phyloP scores from a whole-genome alignment of 92 coral and sea anemone species.

The Bergia puertoricense region DNA sequence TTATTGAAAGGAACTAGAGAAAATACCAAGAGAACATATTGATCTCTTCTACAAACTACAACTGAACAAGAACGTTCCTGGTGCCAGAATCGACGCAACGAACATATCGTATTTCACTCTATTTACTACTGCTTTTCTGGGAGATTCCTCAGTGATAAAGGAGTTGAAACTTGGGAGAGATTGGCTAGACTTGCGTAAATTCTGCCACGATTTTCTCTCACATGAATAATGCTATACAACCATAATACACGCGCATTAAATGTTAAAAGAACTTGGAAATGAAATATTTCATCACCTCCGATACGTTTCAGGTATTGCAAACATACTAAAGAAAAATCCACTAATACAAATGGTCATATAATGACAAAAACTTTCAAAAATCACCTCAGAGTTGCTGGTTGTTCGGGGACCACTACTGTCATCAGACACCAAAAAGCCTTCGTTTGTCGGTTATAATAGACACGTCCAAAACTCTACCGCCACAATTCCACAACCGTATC shows the following conservation, averaged over 20 bases:
- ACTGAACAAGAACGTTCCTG: background rate
- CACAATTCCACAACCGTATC: slow-evolving; percentile 31
- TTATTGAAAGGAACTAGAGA: slow-evolving; percentile 21
- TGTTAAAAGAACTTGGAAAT: slow-evolving; percentile 25
- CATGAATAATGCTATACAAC: slow-evolving; percentile 7
- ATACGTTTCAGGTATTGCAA: slow-evolving; percentile 23
- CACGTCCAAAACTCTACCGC: slow-evolving; percentile 34
- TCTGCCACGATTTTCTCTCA: background rate
- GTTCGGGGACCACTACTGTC: slow-evolving; percentile 28
- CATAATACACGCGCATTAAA: slow-evolving; percentile 36
- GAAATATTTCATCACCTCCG: slow-evolving; percentile 24
- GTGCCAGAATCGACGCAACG: slow-evolving; percentile 11
- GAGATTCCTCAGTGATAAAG: background rate
- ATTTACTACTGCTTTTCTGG: slow-evolving; percentile 6
- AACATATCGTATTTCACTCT: slow-evolving; percentile 30
- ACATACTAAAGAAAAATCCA: slow-evolving; percentile 1
- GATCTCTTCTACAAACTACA: background rate
- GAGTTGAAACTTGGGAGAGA: background rate
- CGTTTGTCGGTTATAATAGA: slow-evolving; percentile 18
- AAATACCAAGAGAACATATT: background rate
- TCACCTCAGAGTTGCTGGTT: slow-evolving; percentile 37
- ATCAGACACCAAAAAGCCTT: slow-evolving; percentile 42
- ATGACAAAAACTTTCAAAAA: background rate
- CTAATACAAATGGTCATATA: background rate
- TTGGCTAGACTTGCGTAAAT: background rate